Base-by-base conservation (phyloP, 2,888 invertebrate species). In the Cecidostiba fungosa region DNA sequence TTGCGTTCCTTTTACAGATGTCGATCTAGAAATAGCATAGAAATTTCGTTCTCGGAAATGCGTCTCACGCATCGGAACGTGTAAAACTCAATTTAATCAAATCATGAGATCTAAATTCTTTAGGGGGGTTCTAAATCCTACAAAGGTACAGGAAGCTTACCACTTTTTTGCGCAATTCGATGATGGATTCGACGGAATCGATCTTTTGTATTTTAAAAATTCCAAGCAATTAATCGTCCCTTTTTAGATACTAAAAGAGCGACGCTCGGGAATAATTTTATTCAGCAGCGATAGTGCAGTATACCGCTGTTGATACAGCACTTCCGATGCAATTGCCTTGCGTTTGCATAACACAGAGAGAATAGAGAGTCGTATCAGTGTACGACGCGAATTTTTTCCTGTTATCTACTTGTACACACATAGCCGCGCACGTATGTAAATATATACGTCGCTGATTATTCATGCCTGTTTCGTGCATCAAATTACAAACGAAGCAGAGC, bases 331-430 rank as follows among this genome's bases (percentile, higher is more conserved):
- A 72, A 83, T 70, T 77, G 77, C 39, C 59, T 43, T 59, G 12
- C 36, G 77, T 83, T 83, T 83, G 77, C 83, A 83, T 83, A 82
- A 77, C 62, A 69, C 26, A 32, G 29, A 10, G 14, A 66, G 14
- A 66, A n/a, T n/a, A 66, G 12, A 26, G 66, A 59, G n/a, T 26
- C 12, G 16, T 77, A 66, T 77, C 26, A 36, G 32, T 50, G 32
- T 70, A 62, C 32, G 19, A 23, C 66, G 16, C n/a, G 47, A 82
- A 43, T 62, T 72, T 77, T 83, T 83, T 19, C 5, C 69, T 14
- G 39, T 54, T 73, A 59, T 66, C 62, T 74, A 62, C 43, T 29
- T 54, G 54, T 54, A 76, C 4, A 73, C 62, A 12, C 39, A 5
- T 66, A 66, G 54, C 10, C 0, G n/a, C n/a, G 8, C 6, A 29